These are phyloP conservation scores for Trisateles emortualis DNA, from an alignment of 2,888 invertebrate species.

Conservation along the genomic window DNA sequence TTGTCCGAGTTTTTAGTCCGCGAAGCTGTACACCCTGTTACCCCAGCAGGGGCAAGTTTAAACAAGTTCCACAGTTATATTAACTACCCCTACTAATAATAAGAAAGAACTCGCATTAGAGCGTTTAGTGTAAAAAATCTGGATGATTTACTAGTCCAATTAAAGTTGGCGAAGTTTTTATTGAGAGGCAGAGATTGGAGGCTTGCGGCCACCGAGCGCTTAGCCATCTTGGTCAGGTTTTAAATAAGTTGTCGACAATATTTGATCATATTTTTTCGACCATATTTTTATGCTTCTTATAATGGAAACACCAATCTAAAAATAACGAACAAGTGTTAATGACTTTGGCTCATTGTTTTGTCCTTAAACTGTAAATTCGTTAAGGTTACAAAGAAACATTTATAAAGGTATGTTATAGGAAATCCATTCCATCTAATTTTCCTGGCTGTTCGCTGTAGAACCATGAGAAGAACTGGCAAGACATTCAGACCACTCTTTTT, in stretches of 20 bases:
- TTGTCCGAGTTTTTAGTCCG: slow-evolving; percentile 17
- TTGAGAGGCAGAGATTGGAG: slow-evolving; percentile 38
- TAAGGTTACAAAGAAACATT: too few relatives aligned
- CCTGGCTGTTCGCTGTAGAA: too few relatives aligned
- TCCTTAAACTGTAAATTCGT: too few relatives aligned
- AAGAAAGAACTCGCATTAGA: slow-evolving; percentile 49
- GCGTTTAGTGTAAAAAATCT: slow-evolving; percentile 43
- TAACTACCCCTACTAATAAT: slow-evolving; percentile 44
- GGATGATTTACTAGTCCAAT: slow-evolving; percentile 44
- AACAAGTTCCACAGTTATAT: slow-evolving; percentile 45
- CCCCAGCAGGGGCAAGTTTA: slow-evolving; percentile 36
- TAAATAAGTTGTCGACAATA: background rate
- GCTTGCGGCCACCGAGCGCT: background rate
- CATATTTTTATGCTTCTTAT: background rate
- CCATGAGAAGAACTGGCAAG: too few relatives aligned
- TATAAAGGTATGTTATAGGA: too few relatives aligned
- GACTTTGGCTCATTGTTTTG: too few relatives aligned
- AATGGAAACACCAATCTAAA: background rate
- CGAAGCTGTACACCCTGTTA: slow-evolving; percentile 17
- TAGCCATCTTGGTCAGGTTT: background rate
- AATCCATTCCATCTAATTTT: too few relatives aligned
- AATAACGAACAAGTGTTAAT: too few relatives aligned
- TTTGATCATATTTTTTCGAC: slow-evolving; percentile 1
- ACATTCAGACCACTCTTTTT: too few relatives aligned
- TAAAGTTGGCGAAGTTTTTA: slow-evolving; percentile 45